Base-by-base conservation (phyloP, 1,140 invertebrate genomes). In the Pseudomyrmex cubaensis region DNA sequence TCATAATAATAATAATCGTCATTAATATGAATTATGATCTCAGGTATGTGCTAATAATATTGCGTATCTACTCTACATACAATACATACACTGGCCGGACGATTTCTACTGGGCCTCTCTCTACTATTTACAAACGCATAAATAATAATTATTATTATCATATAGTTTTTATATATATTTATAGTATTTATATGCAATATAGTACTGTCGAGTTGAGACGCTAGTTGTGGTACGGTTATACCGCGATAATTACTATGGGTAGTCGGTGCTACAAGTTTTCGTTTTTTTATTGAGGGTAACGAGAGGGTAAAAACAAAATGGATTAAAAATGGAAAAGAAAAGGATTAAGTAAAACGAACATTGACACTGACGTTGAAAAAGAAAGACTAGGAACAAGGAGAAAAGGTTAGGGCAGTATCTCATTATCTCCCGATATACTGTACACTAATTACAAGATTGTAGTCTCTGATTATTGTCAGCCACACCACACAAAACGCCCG, bases 101-200 rank as follows among this genome's bases (percentile, higher is more conserved):
- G 89, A 70, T 72, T 80, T 57, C 87, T 89, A 89, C 73, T 88
- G 72, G 89, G 90, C 90, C 90, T 80, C 90, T 91, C 88, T 91
- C 94, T 94, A 94, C 92, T 94, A 94, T 94, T 94, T 94, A 94
- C 94, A 94, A 94, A 94, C 92, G 92, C 93, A 94, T 94, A 94
- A 94, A 94, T 94, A 94, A 94, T 94, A 92, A 93, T 91, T 92
- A 91, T 94, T 93, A 90, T 92, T 90, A 87, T 73, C 80, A 77
- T 92, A 87, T 91, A 91, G 90, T 89, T 91, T 92, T 90, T 93
- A 93, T 93, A 93, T 86, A 89, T 93, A 93, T 75, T 93, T 93
- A 80, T 80, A 80, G n/a, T 70, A 80, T 80, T 80, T 69, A 50
- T 80, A 80, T 93, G 92, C 90, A 90, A 89, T 89, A 52, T 87